Evolutionary conservation across 35 echinoderm and acorn worm genomes (phyloP).

Genomic region (Antedon bifida): DNA sequence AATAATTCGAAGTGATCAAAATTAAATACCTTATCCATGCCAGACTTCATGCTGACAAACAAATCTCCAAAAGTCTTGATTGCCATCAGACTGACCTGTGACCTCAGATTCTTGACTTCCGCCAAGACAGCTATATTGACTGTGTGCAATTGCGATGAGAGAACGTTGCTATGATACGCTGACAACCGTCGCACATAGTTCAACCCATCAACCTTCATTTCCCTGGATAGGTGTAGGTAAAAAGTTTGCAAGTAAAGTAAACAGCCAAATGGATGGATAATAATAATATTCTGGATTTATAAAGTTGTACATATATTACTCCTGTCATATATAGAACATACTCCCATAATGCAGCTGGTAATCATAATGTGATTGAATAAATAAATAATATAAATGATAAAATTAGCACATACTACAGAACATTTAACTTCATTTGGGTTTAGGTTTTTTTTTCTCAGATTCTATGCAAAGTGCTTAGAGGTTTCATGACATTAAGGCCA

Average conservation of each 20-base stretch:
- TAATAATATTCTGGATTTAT: no score
- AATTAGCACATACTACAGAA: no score
- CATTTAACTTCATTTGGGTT: no score
- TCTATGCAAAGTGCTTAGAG: no score
- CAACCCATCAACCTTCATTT: constrained; percentile 83
- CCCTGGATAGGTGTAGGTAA: constrained; percentile 41
- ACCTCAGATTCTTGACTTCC: constrained; percentile 92
- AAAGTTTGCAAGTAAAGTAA: background rate
- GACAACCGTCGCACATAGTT: constrained; percentile 43
- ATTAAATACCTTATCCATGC: constrained; percentile 68
- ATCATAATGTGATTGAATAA: background rate
- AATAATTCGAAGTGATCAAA: no score
- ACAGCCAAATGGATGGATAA: background rate
- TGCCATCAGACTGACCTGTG: constrained; percentile 45
- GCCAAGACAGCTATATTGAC: constrained; percentile 78
- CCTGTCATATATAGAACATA: background rate
- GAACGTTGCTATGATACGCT: constrained; percentile 40
- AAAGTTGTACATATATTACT: background rate
- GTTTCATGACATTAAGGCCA: no score
- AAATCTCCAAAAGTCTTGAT: constrained; percentile 62
- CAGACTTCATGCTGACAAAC: constrained; percentile 42
- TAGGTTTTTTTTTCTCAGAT: no score
- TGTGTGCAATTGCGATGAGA: constrained; percentile 54
- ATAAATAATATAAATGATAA: background rate
- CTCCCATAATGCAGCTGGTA: no score